Conservation (phyloP, 2,113 vertebrate genomes). For the Ciconia maguari region DNA sequence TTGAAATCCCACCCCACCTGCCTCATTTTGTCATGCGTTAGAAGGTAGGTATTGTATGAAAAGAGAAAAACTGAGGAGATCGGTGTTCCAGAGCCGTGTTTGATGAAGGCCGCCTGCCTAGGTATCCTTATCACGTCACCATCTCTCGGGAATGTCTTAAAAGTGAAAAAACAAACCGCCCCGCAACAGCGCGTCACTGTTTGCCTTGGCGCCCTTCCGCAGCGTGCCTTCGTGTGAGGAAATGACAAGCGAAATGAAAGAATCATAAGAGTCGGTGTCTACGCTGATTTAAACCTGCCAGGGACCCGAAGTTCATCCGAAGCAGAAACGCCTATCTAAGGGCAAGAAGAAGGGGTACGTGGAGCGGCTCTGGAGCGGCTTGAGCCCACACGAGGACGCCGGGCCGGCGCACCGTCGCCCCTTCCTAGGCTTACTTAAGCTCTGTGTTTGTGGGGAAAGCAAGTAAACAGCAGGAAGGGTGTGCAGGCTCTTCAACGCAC, state of each 20-base stretch:
- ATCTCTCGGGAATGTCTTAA: neutral
- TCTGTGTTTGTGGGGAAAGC: neutral
- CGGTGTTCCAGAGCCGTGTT: fast-evolving
- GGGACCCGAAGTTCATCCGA: neutral
- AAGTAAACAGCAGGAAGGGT: neutral
- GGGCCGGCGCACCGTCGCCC: neutral
- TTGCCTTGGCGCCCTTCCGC: neutral
- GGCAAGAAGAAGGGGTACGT: neutral
- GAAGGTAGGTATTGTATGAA: neutral
- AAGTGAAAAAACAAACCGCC: neutral
- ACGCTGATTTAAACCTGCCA: neutral
- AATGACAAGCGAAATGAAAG: neutral
- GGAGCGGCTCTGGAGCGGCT: neutral
- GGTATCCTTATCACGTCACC: neutral
- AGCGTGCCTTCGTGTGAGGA: neutral
- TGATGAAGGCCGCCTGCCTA: neutral
- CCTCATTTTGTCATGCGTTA: neutral
- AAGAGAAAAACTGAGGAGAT: neutral
- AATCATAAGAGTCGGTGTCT: neutral
- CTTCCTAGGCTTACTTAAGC: neutral
- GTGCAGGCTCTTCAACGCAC: neutral
- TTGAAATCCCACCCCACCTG: neutral
- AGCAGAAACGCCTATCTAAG: neutral
- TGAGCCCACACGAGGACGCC: neutral
- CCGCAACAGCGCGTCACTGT: neutral